phyloP scores from a whole-genome alignment of 2,113 vertebrate genomes.

The Peromyscus leucopus region DNA sequence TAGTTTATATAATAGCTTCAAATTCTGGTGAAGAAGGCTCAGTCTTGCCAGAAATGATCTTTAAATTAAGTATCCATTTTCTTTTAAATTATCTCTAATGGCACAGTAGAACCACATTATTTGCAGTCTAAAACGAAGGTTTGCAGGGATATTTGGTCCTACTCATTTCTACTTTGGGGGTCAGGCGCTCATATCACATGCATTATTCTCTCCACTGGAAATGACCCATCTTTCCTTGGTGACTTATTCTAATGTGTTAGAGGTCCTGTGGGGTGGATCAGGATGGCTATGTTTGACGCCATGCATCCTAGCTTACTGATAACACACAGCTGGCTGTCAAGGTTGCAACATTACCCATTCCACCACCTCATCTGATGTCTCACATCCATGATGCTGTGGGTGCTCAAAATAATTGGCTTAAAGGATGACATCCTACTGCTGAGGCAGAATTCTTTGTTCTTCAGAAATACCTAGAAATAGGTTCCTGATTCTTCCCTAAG shows the following conservation, averaged over 20 bases:
- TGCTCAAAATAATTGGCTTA: neutral
- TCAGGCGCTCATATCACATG: neutral
- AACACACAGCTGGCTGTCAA: neutral
- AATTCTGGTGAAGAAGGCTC: constrained; percentile 41
- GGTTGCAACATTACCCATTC: accelerated
- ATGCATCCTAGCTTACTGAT: neutral
- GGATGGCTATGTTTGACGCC: neutral
- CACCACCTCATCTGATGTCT: neutral
- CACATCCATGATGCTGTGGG: neutral
- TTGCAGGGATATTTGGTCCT: neutral
- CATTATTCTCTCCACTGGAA: neutral
- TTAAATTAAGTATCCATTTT: constrained; percentile 74
- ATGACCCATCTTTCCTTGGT: neutral
- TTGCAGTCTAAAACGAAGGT: constrained; percentile 38
- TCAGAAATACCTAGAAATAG: constrained; percentile 2
- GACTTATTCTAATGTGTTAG: neutral
- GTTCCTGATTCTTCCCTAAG: neutral
- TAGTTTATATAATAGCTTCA: constrained; percentile 71
- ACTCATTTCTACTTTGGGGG: neutral
- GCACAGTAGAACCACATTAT: constrained; percentile 41
- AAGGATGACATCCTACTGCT: neutral
- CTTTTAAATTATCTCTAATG: constrained; percentile 60
- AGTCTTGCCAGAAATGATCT: constrained; percentile 59
- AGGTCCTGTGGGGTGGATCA: neutral
- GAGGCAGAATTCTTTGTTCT: neutral